These are phyloP conservation scores for Cyclophora albipunctata DNA, from an alignment of 2,888 invertebrate species.

Conservation along the genomic window DNA sequence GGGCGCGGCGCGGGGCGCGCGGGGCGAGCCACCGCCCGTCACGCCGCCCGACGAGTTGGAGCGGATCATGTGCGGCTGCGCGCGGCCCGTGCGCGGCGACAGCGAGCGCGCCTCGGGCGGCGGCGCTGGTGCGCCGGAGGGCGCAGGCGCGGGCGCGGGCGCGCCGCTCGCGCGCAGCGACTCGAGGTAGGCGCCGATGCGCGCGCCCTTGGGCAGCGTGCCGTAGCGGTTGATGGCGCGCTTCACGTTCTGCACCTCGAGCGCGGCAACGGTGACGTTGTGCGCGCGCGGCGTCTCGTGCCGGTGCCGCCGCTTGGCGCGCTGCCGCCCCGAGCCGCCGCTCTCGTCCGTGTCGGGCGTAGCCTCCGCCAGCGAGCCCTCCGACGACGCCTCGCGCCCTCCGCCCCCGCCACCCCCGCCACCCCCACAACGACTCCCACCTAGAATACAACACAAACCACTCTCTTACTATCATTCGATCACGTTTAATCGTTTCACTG, in stretches of 20 bases:
- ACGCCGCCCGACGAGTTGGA: constrained; percentile 92
- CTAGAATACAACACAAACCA: constrained; percentile 8
- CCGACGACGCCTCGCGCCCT: constrained; percentile 77
- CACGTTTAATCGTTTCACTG: too few relatives aligned
- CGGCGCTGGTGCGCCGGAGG: constrained; percentile 58
- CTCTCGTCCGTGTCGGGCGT: constrained; percentile 86
- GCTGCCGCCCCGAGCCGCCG: constrained; percentile 60
- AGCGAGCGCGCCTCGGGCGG: constrained; percentile 66
- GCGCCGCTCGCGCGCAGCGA: constrained; percentile 88
- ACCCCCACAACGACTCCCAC: constrained; percentile 7
- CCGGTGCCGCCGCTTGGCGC: constrained; percentile 59
- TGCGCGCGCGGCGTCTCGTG: constrained; percentile 28
- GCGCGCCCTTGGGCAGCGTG: constrained; percentile 95
- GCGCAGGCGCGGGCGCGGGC: constrained; percentile 12
- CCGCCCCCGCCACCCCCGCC: constrained; percentile 33
- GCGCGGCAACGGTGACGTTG: constrained; percentile 89
- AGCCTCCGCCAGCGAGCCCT: constrained; percentile 81
- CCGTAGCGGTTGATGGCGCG: constrained; percentile 96
- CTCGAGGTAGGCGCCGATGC: constrained; percentile 97
- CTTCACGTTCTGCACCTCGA: constrained; percentile 96
- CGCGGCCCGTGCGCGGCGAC: constrained; percentile 80
- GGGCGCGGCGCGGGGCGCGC: constrained; percentile 49
- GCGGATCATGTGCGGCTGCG: constrained; percentile 89
- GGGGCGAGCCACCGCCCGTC: constrained; percentile 67
- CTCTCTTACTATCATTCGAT: too few relatives aligned